These are phyloP conservation scores for Formica selysi DNA, from an alignment of 1,140 invertebrate species.

Conservation along the genomic window DNA sequence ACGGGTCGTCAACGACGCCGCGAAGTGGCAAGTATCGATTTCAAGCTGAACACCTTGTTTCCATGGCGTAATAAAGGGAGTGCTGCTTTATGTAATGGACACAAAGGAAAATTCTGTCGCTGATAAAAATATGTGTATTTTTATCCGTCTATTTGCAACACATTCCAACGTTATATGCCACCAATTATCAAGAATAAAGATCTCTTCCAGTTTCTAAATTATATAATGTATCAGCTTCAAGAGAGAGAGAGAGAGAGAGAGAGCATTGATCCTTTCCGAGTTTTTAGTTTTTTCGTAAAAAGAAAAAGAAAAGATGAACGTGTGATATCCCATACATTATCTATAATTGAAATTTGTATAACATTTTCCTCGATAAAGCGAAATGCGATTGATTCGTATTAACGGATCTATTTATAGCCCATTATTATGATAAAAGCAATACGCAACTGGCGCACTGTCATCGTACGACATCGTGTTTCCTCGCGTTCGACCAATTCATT, in stretches of 20 bases:
- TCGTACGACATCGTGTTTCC: conserved; percentile 34
- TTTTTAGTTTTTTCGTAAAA: conserved; percentile 12
- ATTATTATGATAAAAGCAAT: conserved; percentile 37
- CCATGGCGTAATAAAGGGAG: conserved; percentile 18
- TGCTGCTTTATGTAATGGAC: conserved; percentile 6
- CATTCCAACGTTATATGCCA: background rate
- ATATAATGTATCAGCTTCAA: background rate
- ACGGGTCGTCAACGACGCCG: conserved; percentile 10
- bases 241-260: too few relatives aligned
- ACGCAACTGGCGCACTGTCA: conserved; percentile 41
- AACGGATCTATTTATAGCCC: conserved; percentile 27
- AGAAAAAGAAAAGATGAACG: background rate
- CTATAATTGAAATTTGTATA: background rate
- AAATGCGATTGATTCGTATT: conserved; percentile 41
- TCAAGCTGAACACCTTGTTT: conserved; percentile 54
- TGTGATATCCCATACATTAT: background rate
- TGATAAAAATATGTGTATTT: conserved; percentile 3
- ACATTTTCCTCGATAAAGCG: background rate
- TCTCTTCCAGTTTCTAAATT: background rate
- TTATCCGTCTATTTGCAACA: background rate
- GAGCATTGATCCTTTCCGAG: background rate
- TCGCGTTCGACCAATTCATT: conserved; percentile 47
- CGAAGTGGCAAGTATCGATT: conserved; percentile 56
- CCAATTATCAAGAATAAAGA: conserved; percentile 4
- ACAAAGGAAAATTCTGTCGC: background rate